phyloP scores from a whole-genome alignment of 2,113 vertebrate genomes.

The Crotalus horridus region DNA sequence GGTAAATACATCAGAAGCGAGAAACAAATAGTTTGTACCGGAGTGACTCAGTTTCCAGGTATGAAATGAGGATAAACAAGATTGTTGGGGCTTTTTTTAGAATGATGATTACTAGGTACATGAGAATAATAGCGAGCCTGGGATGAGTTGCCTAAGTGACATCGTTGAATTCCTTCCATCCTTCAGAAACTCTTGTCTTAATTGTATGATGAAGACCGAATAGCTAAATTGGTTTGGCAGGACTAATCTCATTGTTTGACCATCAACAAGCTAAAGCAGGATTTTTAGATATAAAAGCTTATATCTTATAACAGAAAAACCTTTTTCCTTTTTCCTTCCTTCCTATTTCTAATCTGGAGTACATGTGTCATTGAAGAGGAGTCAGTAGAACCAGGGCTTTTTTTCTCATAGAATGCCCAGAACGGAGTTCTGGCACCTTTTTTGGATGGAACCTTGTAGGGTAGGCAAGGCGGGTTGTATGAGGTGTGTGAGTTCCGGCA shows the following conservation, averaged over 20 bases:
- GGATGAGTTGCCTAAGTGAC: not conserved
- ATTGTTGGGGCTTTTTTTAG: not conserved
- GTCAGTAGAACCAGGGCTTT: not conserved
- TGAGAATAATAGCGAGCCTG: not conserved
- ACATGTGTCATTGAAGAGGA: not conserved
- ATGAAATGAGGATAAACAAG: not conserved
- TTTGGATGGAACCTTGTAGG: too few species aligned
- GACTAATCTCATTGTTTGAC: not conserved
- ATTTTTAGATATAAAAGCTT: not conserved
- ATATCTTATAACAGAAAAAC: not conserved
- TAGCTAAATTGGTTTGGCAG: too few species aligned
- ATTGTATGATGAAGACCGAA: not conserved
- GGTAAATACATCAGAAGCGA: not conserved
- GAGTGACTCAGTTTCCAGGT: not conserved
- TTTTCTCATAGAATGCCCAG: too few species aligned
- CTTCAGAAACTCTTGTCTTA: not conserved
- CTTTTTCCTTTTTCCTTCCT: not conserved
- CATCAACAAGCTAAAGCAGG: not conserved
- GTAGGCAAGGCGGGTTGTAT: too few species aligned
- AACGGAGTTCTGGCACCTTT: too few species aligned
- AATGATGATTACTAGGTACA: not conserved
- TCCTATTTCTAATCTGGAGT: not conserved
- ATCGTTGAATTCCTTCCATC: not conserved
- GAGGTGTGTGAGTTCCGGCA: too few species aligned
- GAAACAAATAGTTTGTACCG: not conserved